phyloP scores from a whole-genome alignment of 2,113 vertebrate genomes.

The Macrotis lagotis region DNA sequence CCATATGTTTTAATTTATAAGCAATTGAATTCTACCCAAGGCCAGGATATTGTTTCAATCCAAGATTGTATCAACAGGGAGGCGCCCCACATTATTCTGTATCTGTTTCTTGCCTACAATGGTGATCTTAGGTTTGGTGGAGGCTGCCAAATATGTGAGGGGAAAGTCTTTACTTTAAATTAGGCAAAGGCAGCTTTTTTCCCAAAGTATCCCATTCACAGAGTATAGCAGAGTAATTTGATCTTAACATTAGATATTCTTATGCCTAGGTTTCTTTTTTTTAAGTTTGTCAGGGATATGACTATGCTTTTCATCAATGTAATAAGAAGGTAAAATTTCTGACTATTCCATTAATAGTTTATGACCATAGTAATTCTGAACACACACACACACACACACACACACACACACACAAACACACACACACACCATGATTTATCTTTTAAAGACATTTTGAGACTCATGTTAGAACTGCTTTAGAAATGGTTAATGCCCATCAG shows the following conservation, averaged over 20 bases:
- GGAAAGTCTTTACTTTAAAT: background rate
- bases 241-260: background rate
- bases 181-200: background rate
- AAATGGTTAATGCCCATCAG: conserved; percentile 26
- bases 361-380: background rate
- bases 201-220: background rate
- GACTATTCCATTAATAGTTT: background rate
- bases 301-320: background rate
- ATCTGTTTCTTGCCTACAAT: background rate
- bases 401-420: background rate
- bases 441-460: background rate
- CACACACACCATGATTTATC: background rate
- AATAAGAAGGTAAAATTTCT: background rate
- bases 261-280: background rate
- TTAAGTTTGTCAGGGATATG: background rate
- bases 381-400: background rate
- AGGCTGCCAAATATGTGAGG: background rate
- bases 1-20: conserved; percentile 40
- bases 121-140: background rate
- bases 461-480: background rate
- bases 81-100: background rate
- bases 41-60: conserved; percentile 18
- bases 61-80: conserved; percentile 7
- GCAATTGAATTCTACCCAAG: conserved; percentile 13
- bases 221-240: background rate